These are phyloP conservation scores for Zelostemma sp. DNA, from an alignment of 1,140 invertebrate genomes.

Conservation along the genomic window DNA sequence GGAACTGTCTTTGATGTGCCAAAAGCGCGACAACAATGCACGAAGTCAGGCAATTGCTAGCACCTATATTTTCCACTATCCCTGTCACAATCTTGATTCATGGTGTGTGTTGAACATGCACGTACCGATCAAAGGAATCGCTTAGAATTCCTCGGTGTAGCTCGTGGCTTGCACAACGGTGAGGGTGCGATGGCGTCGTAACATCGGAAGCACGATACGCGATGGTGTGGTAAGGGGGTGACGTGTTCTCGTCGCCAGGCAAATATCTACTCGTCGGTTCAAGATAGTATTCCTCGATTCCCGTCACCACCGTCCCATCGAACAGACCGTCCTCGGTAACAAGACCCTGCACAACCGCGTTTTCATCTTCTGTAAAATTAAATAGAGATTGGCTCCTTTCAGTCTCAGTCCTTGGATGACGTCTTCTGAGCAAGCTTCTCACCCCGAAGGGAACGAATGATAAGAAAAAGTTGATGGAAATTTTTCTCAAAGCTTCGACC, in stretches of 20 bases:
- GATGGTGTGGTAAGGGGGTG: slow-evolving; percentile 80
- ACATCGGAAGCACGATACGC: slow-evolving; percentile 88
- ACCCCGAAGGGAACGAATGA: too few species aligned
- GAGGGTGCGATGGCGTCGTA: slow-evolving; percentile 71
- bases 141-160: slow-evolving; percentile 53
- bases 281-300: slow-evolving; percentile 84
- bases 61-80: slow-evolving; percentile 7
- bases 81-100: slow-evolving; percentile 4
- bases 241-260: slow-evolving; percentile 56
- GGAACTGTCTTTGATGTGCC: slow-evolving; percentile 31
- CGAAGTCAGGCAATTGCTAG: slow-evolving; percentile 2
- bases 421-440: too few species aligned
- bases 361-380: slow-evolving; percentile 81
- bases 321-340: slow-evolving; percentile 89
- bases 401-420: too few species aligned
- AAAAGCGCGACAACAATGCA: slow-evolving; percentile 28
- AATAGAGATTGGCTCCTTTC: too few species aligned
- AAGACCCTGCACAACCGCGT: slow-evolving; percentile 86
- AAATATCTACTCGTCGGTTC: slow-evolving; percentile 86
- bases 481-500: too few species aligned
- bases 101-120: neutral
- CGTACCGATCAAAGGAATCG: slow-evolving; percentile 50
- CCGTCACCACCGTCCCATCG: slow-evolving; percentile 87
- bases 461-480: too few species aligned
- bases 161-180: slow-evolving; percentile 72